These are phyloP conservation scores for Athetis lepigone DNA, from an alignment of 2,888 invertebrate species.

Conservation along the genomic window DNA sequence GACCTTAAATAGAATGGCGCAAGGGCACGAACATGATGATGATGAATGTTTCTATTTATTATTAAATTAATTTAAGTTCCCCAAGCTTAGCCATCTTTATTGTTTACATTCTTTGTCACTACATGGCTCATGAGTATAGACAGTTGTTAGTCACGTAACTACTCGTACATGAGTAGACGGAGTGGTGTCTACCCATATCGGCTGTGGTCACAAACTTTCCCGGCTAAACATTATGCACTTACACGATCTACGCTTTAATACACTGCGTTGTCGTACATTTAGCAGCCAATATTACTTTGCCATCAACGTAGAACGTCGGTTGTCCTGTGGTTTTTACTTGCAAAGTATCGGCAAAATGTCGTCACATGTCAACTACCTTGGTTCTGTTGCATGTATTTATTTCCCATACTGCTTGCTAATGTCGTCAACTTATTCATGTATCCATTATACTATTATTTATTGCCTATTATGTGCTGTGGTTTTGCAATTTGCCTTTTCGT, in stretches of 20 bases:
- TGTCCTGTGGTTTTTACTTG: constrained; percentile 26
- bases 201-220: constrained; percentile 66
- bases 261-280: constrained; percentile 26
- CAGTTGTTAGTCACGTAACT: constrained; percentile 16
- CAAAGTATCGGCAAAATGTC: constrained; percentile 34
- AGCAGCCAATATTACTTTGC: constrained; percentile 21
- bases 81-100: not conserved
- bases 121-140: not conserved
- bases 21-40: too few relatives aligned
- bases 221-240: constrained; percentile 62
- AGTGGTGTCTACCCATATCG: constrained; percentile 60
- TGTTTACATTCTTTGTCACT: constrained; percentile 17
- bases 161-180: constrained; percentile 57
- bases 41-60: too few relatives aligned
- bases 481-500: constrained; percentile 1
- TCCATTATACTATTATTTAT: too few relatives aligned
- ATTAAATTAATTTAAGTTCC: too few relatives aligned
- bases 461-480: constrained; percentile 8
- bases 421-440: constrained; percentile 16
- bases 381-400: constrained; percentile 20
- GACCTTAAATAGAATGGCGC: too few relatives aligned
- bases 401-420: constrained; percentile 13
- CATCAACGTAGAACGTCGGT: constrained; percentile 11
- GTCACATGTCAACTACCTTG: constrained; percentile 22
- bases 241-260: constrained; percentile 47